Percentiles rank a stretch among this genome's conserved stretches.
Evolutionary conservation across 2,888 invertebrate genomes (phyloP).

Genomic region (Rhagonycha fulva): DNA sequence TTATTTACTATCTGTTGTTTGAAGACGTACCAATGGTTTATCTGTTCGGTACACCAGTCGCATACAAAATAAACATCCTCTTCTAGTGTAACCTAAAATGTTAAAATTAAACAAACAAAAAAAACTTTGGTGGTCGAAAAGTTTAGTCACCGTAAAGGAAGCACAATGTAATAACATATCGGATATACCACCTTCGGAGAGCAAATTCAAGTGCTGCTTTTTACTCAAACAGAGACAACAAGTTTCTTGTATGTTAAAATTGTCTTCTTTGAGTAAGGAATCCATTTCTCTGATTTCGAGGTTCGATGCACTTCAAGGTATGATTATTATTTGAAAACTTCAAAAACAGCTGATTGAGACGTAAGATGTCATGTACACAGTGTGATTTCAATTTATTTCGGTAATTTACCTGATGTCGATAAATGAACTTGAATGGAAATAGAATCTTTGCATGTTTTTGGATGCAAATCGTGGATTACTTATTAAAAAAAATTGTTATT

Average conservation of each 20-base stretch:
- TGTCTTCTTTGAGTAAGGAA: conserved; percentile 28
- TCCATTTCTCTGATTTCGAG: conserved; percentile 25
- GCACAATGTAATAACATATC: conserved; percentile 39
- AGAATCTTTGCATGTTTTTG: no score
- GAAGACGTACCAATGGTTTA: conserved; percentile 26
- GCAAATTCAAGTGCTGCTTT: conserved; percentile 33
- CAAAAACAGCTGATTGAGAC: background rate
- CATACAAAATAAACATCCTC: conserved; percentile 19
- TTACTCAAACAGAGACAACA: conserved; percentile 37
- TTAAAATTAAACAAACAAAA: background rate
- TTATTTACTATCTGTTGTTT: conserved; percentile 23
- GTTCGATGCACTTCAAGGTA: background rate
- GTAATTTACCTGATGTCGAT: background rate
- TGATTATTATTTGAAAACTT: background rate
- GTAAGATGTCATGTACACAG: background rate
- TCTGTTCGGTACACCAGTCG: conserved; percentile 15
- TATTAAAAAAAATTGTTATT: no score
- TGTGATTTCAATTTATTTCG: background rate
- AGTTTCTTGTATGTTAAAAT: conserved; percentile 35
- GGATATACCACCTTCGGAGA: conserved; percentile 34
- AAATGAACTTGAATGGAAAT: no score
- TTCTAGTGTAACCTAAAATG: conserved; percentile 12
- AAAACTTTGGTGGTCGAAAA: background rate
- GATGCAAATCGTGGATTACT: no score
- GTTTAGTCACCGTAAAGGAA: conserved; percentile 32